Evolutionary conservation across 2,113 vertebrate genomes (phyloP), one percentile per base, ranked within the genome.

Genomic region (Shinisaurus crocodilurus): DNA sequence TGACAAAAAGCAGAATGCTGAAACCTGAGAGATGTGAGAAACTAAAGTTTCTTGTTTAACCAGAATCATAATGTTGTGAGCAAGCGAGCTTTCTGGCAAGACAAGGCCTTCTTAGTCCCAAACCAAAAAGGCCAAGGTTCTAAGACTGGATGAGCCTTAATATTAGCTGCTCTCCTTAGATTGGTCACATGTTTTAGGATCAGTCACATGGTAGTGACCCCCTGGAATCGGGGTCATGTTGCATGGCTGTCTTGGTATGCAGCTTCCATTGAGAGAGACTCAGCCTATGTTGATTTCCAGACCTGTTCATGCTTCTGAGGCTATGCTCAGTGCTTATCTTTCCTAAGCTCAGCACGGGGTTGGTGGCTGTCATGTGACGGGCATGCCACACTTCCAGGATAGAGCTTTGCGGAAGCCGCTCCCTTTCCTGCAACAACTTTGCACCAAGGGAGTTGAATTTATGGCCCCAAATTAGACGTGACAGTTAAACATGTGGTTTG

Each of bases 21-120:
- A 60, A 50, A 86, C 18, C 90, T 89, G 89, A 63, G 88, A 89
- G 37, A 80, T 23, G 3, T 40, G 72, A 29, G 29, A 82, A 92
- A 85, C 32, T 75, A 50, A 79, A 90, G 40, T 6, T 87, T 29
- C 27, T 0, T 45, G 5, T 85, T 69, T 69, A 65, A 67, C 32
- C 9, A 83, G 13, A 63, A n/a, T 8, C 57, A 65, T 43, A 60
- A 65, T 5, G 37, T 15, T 5, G 23, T 74, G 89, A 89, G 91
- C 48, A 15, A 54, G 29, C 34, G 79, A 10, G 43, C 27, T 79
- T 79, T 48, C 7, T 54, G 54, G 13, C 54, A 54, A 54, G 13
- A 54, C 54, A 6, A 54, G 54, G 5, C 79, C 79, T 29, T 82
- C 34, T 60, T n/a, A 23, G 5, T 8, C 50, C 16, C n/a, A 82